Evolutionary conservation across 1,140 invertebrate genomes (phyloP), one percentile per base, ranked within the genome.

Genomic region (Heliconius hermathena): DNA sequence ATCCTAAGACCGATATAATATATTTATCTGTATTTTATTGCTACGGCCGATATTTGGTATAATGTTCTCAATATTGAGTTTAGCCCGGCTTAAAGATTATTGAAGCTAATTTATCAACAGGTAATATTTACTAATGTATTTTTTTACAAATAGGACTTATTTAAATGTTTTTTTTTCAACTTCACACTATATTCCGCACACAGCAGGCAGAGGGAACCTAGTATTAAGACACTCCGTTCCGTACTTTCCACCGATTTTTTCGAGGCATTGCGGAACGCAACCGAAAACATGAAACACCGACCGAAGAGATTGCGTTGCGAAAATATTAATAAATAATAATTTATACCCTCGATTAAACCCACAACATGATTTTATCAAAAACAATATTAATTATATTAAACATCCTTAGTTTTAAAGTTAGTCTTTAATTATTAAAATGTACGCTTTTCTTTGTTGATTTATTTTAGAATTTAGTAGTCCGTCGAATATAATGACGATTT

Each of bases 11-110:
- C 11, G 22, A 29, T 3, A 66, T 66, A 16, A 66, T 29, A 66
- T 66, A 4, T 46, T 46, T 66, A 66, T 66, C 60, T 29, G 8
- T 16, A 66, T 66, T 66, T 66, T 66, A 66, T 66, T 66, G 60
- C 22, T 66, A 29, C 16, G 60, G 8, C 60, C 60, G 22, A 66
- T 66, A 66, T 66, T 66, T 26, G 22, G 2, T 66, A 26, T 66
- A 29, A 66, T 29, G 22, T 60, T n/a, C 60, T 66, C 60, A 66
- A 66, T 66, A 66, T 6, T 66, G 60, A 16, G 22, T 26, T 29
- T n/a, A 66, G 13, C 60, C 60, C 60, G 11, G 4, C 22, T 29
- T 66, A 26, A 18, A 29, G 0, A 29, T 66, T 60, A 60, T 60
- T 26, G 3, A 11, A 22, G n/a, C 57, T 60, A 22, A 11, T 22